Evolutionary conservation across 2,113 vertebrate genomes (phyloP), one percentile per base, ranked within the genome.

Genomic region (Oostethus manadensis): DNA sequence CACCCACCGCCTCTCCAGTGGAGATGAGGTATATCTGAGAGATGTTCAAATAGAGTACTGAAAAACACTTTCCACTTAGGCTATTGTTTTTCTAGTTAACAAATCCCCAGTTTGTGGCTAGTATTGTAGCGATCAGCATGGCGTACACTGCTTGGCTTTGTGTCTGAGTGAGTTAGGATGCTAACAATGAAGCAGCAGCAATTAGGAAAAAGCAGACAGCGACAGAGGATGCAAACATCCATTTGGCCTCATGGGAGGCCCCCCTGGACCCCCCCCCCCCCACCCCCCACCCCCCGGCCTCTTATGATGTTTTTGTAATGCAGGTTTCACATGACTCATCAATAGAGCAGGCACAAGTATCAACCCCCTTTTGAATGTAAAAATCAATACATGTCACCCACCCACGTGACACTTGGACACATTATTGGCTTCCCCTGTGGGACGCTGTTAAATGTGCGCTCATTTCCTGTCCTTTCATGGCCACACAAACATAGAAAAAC

Each of bases 1-100:
- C 65, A 91, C 92, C 10, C 93, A 93, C 58, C 88, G 88, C 29
- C 89, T 98, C 61, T 78, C 91, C 77, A 89, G 74, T 6, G 88
- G 90, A 1, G 94, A 96, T 51, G 93, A 97, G 92, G 96, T 98
- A 58, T 78, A 4, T 26, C 29, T 33, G 5, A 5, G 23, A 5
- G 23, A 5, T 26, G 23, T 26, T 5, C 23, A 26, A 26, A n/a
- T n/a, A n/a, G n/a, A n/a, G n/a, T n/a, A n/a, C n/a, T n/a, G n/a
- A n/a, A n/a, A n/a, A n/a, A 26, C 23, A 2, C 5, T 26, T 26
- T 2, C 5, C 23, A 26, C 23, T 26, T 33, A 7, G 5, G 29
- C 29, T 5, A 33, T 33, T 33, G 29, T 33, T 3, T 33, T 33
- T 5, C 5, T 33, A 1, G 8, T 1, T 26, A 33, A 33, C 8